These are phyloP conservation scores for Antheraea mylitta DNA, from an alignment of 1,140 invertebrate species.

Conservation along the genomic window DNA sequence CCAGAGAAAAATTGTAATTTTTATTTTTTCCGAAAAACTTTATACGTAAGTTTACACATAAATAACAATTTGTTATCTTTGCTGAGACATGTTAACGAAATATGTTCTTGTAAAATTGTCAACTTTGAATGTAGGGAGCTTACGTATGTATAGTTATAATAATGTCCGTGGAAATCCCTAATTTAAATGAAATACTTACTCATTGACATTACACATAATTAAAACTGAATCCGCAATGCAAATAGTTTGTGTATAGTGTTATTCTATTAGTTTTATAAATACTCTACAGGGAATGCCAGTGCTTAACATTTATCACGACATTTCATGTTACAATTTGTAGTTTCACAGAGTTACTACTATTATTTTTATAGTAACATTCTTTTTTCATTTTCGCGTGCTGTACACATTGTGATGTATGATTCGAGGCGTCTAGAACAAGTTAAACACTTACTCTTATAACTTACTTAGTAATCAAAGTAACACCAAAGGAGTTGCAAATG, in stretches of 20 bases:
- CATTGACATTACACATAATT: background rate
- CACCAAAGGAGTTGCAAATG: too few species aligned
- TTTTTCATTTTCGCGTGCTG: too few species aligned
- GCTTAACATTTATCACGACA: background rate
- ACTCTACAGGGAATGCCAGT: background rate
- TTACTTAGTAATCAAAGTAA: too few species aligned
- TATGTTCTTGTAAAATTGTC: background rate
- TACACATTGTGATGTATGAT: too few species aligned
- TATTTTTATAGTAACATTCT: too few species aligned
- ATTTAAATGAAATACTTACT: background rate
- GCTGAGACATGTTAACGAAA: background rate
- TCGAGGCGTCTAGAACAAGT: too few species aligned
- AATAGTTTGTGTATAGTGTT: background rate
- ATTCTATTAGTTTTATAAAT: background rate
- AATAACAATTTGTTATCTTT: background rate
- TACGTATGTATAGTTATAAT: background rate
- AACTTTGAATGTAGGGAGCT: background rate
- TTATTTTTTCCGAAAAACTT: background rate
- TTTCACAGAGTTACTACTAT: background rate
- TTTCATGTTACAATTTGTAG: background rate
- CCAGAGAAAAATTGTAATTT: background rate
- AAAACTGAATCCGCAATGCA: background rate
- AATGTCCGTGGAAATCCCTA: background rate
- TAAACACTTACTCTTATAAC: too few species aligned
- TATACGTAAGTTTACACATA: background rate